A percentile compares a stretch with the other conserved stretches of the same genome.
These are phyloP conservation scores for Syngnathoides biaculeatus DNA, from an alignment of 2,113 vertebrate species.

Conservation along the genomic window DNA sequence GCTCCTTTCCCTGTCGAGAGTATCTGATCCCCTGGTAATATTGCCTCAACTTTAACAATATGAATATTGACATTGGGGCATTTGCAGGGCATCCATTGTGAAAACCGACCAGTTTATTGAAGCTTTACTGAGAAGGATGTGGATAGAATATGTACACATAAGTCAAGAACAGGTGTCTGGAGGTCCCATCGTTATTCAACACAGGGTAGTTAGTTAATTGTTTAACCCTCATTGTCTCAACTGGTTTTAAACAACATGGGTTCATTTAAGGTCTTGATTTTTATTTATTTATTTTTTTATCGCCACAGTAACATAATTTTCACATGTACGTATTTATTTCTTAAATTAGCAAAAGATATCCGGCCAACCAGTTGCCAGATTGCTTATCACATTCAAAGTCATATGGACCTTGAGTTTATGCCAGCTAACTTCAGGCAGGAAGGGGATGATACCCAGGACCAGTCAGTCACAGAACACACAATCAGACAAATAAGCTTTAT, in stretches of 20 bases:
- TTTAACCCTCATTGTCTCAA: background rate
- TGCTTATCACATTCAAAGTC: background rate
- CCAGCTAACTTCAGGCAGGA: background rate
- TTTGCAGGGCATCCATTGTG: conserved; percentile 1
- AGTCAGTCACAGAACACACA: background rate
- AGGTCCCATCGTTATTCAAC: too few species aligned
- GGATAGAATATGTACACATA: too few species aligned
- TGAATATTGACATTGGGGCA: conserved; percentile 54
- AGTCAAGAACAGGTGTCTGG: too few species aligned
- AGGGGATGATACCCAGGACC: background rate
- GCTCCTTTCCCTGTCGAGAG: conserved; percentile 38
- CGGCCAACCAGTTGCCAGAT: background rate
- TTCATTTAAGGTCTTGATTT: background rate
- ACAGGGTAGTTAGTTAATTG: background rate
- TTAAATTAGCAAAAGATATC: background rate
- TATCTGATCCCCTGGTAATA: conserved; percentile 60
- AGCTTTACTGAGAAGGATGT: background rate
- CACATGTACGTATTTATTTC: background rate
- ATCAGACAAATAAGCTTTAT: too few species aligned
- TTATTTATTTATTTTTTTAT: too few species aligned
- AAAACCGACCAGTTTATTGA: background rate
- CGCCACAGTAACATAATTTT: background rate
- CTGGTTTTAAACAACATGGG: background rate
- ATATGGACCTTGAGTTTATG: background rate
- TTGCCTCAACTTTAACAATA: conserved; percentile 49